Evolutionary conservation across 2,888 invertebrate genomes (phyloP).

Genomic region (Strigamia transsilvanica): DNA sequence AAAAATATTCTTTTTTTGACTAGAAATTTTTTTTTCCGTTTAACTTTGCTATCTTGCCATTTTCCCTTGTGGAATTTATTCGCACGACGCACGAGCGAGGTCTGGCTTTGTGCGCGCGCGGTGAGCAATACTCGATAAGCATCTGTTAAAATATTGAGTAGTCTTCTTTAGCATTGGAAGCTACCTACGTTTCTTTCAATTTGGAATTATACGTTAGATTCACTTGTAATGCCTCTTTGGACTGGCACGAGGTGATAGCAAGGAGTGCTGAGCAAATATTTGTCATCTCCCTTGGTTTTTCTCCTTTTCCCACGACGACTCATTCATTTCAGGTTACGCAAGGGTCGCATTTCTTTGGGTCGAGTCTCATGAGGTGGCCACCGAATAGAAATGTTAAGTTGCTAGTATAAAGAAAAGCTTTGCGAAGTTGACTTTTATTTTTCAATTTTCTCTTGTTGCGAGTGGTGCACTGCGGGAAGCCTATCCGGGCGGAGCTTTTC

Average conservation of each 20-base stretch:
- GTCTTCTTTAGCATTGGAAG: not conserved
- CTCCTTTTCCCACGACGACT: not conserved
- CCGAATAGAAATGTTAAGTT: constrained; percentile 1
- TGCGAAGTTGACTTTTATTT: constrained; percentile 31
- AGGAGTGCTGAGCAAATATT: constrained; percentile 25
- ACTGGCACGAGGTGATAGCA: constrained; percentile 2
- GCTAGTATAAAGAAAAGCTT: not conserved
- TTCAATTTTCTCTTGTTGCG: constrained; percentile 37
- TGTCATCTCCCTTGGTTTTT: constrained; percentile 41
- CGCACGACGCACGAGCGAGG: not conserved
- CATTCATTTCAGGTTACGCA: constrained; percentile 7
- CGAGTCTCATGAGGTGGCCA: not conserved
- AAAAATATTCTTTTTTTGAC: not conserved
- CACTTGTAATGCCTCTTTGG: constrained; percentile 39
- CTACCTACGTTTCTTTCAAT: not conserved
- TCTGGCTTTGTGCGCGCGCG: constrained; percentile 17
- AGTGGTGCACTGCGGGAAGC: constrained; percentile 35
- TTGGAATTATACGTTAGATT: not conserved
- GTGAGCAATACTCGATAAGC: constrained; percentile 22
- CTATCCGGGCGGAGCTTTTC: constrained; percentile 22
- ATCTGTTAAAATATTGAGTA: constrained; percentile 47
- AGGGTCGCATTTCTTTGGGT: not conserved
- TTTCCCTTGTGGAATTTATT: constrained; percentile 13
- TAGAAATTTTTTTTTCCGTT: not conserved
- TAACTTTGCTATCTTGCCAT: not conserved